Percentiles rank a stretch among this genome's conserved stretches.
These are phyloP conservation scores for Avahi laniger DNA, from an alignment of 2,797 vertebrate genomes.

Conservation along the genomic window DNA sequence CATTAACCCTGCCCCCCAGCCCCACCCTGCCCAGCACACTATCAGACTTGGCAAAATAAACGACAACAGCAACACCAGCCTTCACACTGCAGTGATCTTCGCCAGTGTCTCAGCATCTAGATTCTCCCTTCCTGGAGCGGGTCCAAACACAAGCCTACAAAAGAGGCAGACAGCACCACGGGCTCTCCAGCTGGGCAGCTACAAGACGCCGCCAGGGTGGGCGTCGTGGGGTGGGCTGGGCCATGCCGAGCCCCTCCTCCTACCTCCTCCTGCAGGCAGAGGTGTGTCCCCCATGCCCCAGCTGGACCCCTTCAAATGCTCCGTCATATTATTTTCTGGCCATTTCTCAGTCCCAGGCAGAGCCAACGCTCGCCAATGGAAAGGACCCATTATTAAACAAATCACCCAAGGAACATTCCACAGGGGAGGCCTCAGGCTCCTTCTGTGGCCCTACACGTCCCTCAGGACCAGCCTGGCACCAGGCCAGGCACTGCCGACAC, in stretches of 20 bases:
- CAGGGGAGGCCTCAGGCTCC: background rate
- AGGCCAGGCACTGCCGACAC: background rate
- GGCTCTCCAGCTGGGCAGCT: background rate
- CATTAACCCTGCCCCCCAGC: background rate
- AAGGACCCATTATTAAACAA: background rate
- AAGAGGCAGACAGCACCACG: background rate
- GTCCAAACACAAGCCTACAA: background rate
- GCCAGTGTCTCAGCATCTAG: background rate
- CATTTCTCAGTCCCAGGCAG: background rate
- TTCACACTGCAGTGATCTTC: background rate
- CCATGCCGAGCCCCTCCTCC: rapidly evolving
- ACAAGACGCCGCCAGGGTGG: rapidly evolving
- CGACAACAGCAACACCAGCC: background rate
- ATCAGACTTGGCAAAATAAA: background rate
- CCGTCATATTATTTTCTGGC: background rate
- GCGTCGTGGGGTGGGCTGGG: no score
- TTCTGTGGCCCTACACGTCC: background rate
- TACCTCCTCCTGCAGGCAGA: background rate
- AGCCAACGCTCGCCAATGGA: background rate
- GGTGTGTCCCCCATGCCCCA: background rate
- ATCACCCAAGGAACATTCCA: background rate
- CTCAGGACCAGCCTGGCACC: background rate
- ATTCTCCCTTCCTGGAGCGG: background rate
- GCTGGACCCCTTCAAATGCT: background rate
- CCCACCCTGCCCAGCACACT: background rate